Percentiles rank a stretch among this genome's conserved stretches.
Conservation (phyloP, 2,797 vertebrate species). For the Pangasius krempfi region DNA sequence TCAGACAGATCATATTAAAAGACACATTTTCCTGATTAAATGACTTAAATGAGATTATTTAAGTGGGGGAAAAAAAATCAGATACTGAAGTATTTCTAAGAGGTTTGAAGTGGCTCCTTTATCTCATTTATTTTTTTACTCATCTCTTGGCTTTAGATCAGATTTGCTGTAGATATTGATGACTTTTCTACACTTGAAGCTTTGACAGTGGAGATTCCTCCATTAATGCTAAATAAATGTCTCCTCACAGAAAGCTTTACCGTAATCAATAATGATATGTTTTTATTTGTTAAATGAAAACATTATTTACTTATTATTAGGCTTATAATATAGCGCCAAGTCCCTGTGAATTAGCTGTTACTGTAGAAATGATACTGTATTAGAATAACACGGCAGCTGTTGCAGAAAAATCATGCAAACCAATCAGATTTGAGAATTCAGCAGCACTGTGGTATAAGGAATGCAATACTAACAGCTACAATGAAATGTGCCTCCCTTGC, state of each 20-base stretch:
- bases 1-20: not conserved
- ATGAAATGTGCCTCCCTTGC: constrained; percentile 13
- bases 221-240: not conserved
- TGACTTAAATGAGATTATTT: not conserved
- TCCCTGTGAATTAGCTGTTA: not conserved
- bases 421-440: not conserved
- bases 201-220: not conserved
- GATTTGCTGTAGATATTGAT: not conserved
- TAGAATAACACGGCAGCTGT: not conserved
- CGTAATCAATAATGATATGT: not conserved
- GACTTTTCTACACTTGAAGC: too few species aligned
- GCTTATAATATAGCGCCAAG: not conserved
- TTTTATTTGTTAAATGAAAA: not conserved
- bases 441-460: not conserved
- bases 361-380: not conserved
- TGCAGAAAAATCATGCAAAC: not conserved
- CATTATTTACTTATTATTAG: not conserved
- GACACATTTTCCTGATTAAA: not conserved
- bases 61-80: not conserved
- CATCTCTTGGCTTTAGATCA: not conserved
- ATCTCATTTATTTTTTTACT: not conserved
- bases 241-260: not conserved
- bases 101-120: not conserved
- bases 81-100: not conserved
- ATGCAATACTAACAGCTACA: not conserved